Percentiles rank a stretch among this genome's conserved stretches.
These are phyloP conservation scores for Bothrops jararaca DNA, from an alignment of 2,113 vertebrate genomes.

Conservation along the genomic window DNA sequence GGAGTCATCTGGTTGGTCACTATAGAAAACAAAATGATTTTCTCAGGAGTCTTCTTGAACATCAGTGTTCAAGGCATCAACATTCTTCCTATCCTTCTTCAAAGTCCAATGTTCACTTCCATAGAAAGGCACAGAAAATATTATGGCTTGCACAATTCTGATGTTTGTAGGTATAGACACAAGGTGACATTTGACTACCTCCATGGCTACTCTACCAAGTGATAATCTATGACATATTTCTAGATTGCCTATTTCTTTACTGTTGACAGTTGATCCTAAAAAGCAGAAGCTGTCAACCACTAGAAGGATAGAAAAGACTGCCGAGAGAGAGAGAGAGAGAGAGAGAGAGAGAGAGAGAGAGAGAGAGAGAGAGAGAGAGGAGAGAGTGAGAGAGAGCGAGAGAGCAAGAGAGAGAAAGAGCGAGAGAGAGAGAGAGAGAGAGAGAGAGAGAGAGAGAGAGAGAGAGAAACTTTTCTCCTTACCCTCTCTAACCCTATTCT, in stretches of 20 bases:
- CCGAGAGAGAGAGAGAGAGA: no score
- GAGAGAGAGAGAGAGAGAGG: no score
- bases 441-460: no score
- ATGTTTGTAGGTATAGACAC: neutral
- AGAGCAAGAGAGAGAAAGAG: no score
- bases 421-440: no score
- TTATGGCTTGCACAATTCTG: neutral
- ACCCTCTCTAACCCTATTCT: neutral
- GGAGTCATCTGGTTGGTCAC: neutral
- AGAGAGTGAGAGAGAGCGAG: no score
- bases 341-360: neutral
- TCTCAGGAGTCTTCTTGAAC: neutral
- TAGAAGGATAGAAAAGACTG: neutral
- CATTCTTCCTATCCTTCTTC: neutral
- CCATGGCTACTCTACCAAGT: neutral
- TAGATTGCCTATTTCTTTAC: neutral
- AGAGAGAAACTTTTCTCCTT: neutral
- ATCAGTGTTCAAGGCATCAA: neutral
- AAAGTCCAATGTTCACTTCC: neutral
- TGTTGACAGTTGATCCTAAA: neutral
- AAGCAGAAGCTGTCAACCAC: neutral
- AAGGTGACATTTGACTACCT: neutral
- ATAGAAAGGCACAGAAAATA: neutral
- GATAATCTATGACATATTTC: neutral
- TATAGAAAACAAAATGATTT: neutral